phyloP scores from a whole-genome alignment of 2,113 vertebrate genomes.

The Prunella himalayana region DNA sequence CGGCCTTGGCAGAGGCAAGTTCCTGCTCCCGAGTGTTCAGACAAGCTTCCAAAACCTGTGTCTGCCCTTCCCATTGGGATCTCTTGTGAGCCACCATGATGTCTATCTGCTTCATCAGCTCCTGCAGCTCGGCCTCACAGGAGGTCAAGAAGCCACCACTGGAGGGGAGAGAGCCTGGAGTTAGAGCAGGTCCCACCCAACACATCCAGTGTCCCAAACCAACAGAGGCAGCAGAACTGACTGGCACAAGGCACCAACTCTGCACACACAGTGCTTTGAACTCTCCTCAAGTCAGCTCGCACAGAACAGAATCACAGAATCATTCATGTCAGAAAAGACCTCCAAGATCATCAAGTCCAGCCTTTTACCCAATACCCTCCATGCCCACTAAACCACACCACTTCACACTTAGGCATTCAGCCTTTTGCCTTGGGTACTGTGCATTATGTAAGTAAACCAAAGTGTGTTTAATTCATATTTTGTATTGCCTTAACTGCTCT shows the following conservation, averaged over 20 bases:
- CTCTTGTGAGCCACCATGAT: conserved; percentile 93
- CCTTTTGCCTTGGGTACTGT: not conserved
- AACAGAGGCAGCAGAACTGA: not conserved
- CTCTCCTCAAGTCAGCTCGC: not conserved
- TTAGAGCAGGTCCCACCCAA: not conserved
- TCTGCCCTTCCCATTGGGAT: conserved; percentile 85
- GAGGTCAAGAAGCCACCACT: conserved; percentile 69
- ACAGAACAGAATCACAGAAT: not conserved
- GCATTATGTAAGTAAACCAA: not conserved
- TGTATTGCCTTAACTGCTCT: not conserved
- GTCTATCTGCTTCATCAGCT: conserved; percentile 96
- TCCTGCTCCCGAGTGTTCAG: conserved; percentile 81
- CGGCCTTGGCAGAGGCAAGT: conserved; percentile 70
- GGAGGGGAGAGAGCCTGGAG: not conserved
- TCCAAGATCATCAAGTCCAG: not conserved
- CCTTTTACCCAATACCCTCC: not conserved
- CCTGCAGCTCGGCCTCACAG: conserved; percentile 93
- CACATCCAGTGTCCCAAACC: rapidly evolving
- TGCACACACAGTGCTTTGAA: rapidly evolving
- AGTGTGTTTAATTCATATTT: not conserved
- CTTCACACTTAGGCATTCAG: rapidly evolving
- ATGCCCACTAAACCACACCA: not conserved
- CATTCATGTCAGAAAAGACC: not conserved
- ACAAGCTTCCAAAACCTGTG: conserved; percentile 73
- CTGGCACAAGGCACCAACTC: not conserved